Evolutionary conservation across 1,140 invertebrate genomes (phyloP), one percentile per base, ranked within the genome.

Genomic region (Condylostylus longicornis): DNA sequence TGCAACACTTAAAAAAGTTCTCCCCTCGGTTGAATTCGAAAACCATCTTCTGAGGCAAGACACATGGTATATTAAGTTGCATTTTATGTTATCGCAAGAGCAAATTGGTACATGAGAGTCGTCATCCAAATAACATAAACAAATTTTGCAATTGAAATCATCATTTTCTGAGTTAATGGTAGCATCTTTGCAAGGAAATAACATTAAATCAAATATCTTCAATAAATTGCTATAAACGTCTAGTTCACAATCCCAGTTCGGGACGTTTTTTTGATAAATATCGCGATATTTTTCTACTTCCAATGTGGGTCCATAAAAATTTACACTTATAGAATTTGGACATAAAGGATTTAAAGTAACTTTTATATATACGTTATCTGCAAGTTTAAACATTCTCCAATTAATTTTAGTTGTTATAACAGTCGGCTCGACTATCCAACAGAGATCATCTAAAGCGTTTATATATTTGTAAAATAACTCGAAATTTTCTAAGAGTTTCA

Each of bases 21-120:
- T 56, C 0, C 48, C 51, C 1, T 54, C 51, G 19, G 50, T 35
- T 2, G 54, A 35, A 4, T 53, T 56, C 15, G 48, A 42, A n/a
- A 59, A 59, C 57, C 57, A 59, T 40, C 56, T 45, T 29, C 49
- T 47, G 2, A 61, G 32, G 18, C 58, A 61, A 15, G 35, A 41
- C 0, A 47, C 51, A 46, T 61, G 58, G 33, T 47, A 61, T 23
- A 54, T 51, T 2, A 56, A 37, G 7, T 47, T 53, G 27, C 58
- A 61, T 6, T 42, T 40, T 0, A 38, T 3, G 40, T 58, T 59
- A 25, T 61, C 58, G 27, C 58, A 61, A 0, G 54, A 58, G 1
- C 59, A 46, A 7, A 61, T 42, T 0, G 58, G 58, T 22, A 59
- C 47, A 15, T 53, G 42, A 3, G 49, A 50, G 12, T 22, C 17